Conservation (phyloP, 2,797 vertebrate genomes). For the Pangasius krempfi region DNA sequence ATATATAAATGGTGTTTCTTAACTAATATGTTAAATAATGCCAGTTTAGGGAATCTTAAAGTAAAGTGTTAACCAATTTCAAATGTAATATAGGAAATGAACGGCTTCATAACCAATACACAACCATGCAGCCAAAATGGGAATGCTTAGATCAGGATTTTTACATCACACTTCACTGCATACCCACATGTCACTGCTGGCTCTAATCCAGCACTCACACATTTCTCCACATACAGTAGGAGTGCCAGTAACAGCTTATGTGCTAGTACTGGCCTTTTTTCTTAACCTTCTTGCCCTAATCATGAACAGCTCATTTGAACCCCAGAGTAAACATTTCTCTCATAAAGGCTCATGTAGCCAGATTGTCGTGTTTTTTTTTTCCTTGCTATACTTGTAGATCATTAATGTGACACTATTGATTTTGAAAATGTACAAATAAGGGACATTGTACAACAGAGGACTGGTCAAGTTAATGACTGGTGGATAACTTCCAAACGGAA, state of each 20-base stretch:
- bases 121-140: not conserved
- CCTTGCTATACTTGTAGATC: not conserved
- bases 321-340: not conserved
- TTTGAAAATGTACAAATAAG: not conserved
- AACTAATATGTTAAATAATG: not conserved
- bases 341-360: not conserved
- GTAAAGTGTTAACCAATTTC: not conserved
- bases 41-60: not conserved
- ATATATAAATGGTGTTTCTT: not conserved
- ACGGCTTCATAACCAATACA: not conserved
- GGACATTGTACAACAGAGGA: not conserved
- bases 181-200: conserved; percentile 13
- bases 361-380: not conserved
- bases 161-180: conserved; percentile 11
- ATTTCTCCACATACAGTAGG: not conserved
- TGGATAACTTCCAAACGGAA: not conserved
- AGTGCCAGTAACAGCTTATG: conserved; percentile 8
- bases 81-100: not conserved
- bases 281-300: not conserved
- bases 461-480: not conserved
- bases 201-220: not conserved
- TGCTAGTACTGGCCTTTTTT: not conserved
- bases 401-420: not conserved
- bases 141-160: not conserved
- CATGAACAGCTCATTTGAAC: not conserved